These are phyloP conservation scores for Chelonia mydas DNA, from an alignment of 2,797 vertebrate genomes.

Conservation along the genomic window DNA sequence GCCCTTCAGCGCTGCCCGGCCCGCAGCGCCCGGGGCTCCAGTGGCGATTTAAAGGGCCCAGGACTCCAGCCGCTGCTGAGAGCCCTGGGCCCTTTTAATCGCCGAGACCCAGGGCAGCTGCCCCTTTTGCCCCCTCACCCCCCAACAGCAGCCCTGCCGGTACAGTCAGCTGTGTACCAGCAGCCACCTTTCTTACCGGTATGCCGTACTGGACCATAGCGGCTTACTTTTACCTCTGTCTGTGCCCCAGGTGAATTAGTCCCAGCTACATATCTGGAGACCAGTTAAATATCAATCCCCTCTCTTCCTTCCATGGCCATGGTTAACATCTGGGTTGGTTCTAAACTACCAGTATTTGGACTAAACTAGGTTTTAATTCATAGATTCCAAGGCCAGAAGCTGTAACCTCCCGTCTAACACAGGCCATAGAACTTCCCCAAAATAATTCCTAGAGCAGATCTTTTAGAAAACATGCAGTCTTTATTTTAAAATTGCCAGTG, in stretches of 20 bases:
- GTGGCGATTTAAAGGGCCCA: too few relatives aligned
- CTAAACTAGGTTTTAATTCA: fast-evolving
- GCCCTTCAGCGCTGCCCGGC: too few relatives aligned
- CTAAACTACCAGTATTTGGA: not conserved
- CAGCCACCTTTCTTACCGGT: too few relatives aligned
- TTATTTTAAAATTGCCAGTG: not conserved
- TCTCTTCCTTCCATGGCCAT: not conserved
- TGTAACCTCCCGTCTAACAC: not conserved
- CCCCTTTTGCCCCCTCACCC: too few relatives aligned
- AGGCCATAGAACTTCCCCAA: not conserved
- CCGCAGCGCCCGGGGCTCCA: too few relatives aligned
- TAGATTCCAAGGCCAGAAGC: not conserved
- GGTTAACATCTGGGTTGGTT: not conserved
- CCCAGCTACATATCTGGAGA: not conserved
- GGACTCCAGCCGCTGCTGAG: too few relatives aligned
- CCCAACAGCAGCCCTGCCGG: fast-evolving
- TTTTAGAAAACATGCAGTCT: not conserved
- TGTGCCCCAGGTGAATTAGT: fast-evolving
- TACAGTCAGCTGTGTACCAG: too few relatives aligned
- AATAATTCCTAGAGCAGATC: not conserved
- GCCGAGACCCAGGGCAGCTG: too few relatives aligned
- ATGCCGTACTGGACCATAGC: too few relatives aligned
- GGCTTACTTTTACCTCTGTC: too few relatives aligned
- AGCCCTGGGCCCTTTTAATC: too few relatives aligned
- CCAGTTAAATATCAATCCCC: fast-evolving